Conservation (phyloP, 2,113 vertebrate species). For the Ammodytes marinus region DNA sequence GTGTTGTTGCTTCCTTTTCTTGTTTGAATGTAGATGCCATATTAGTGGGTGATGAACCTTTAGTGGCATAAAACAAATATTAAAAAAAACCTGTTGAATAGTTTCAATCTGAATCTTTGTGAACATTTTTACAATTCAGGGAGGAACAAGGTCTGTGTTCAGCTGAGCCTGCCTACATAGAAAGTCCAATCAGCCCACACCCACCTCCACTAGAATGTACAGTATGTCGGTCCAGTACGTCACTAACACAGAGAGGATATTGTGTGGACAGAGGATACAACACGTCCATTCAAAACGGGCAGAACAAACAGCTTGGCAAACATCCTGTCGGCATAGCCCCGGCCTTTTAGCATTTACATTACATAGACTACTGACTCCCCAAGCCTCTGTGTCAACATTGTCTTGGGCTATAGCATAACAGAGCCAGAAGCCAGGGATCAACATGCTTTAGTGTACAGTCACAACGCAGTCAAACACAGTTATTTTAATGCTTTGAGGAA, state of each 20-base stretch:
- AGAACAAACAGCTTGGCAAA: conserved; percentile 67
- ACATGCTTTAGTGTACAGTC: background rate
- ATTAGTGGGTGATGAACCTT: background rate
- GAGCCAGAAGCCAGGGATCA: background rate
- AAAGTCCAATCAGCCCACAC: conserved; percentile 47
- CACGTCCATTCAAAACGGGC: conserved; percentile 50
- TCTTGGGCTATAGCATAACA: background rate
- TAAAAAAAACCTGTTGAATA: background rate
- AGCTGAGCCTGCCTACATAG: conserved; percentile 24
- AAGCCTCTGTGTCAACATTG: conserved; percentile 58
- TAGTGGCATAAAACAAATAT: background rate
- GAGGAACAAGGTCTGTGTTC: conserved; percentile 11
- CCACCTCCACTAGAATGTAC: conserved; percentile 67
- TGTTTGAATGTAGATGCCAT: background rate
- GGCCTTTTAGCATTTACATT: conserved; percentile 56
- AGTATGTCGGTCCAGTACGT: conserved; percentile 34
- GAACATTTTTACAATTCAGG: conserved; percentile 6
- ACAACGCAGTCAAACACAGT: background rate
- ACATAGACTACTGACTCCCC: conserved; percentile 29
- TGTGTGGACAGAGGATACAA: conserved; percentile 60
- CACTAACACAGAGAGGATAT: conserved; percentile 51
- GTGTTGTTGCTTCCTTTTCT: background rate
- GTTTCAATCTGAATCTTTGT: conserved; percentile 15
- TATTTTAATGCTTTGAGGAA: background rate
- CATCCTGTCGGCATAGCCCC: conserved; percentile 46